Evolutionary conservation across 2,797 vertebrate genomes (phyloP).

Genomic region (Acanthurus tractus): DNA sequence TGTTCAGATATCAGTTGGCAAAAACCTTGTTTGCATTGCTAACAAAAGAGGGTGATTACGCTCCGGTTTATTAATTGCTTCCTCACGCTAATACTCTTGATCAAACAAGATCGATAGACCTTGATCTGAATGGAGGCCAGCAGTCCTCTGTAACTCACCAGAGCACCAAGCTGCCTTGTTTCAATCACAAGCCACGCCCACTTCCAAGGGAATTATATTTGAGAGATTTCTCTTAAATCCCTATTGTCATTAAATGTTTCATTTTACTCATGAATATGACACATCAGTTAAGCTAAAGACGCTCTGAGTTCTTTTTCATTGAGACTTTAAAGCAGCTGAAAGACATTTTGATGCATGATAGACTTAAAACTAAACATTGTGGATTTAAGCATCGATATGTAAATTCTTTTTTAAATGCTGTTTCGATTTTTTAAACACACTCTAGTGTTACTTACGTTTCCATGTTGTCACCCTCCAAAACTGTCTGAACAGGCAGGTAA

Average conservation of each 20-base stretch:
- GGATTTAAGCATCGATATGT: no score
- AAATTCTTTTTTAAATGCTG: no score
- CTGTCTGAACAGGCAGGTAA: constrained; percentile 96
- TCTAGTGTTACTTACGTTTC: constrained; percentile 90
- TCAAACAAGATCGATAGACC: background rate
- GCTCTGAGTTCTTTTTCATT: background rate
- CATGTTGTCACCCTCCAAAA: constrained; percentile 97
- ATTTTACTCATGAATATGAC: background rate
- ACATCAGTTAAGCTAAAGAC: background rate
- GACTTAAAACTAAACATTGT: background rate
- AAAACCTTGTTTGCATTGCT: background rate
- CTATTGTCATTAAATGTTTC: background rate
- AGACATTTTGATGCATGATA: background rate
- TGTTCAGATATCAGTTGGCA: background rate
- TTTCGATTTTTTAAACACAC: background rate
- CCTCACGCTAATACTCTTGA: background rate
- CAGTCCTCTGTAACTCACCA: no score
- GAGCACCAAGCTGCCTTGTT: background rate
- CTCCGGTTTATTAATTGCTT: background rate
- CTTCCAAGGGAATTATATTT: background rate
- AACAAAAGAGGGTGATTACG: background rate
- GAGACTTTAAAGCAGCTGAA: background rate
- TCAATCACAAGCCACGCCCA: background rate
- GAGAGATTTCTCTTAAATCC: background rate
- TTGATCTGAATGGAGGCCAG: no score